Evolutionary conservation across 2,888 invertebrate species (phyloP).

Genomic region (Drosophila nigricruria): DNA sequence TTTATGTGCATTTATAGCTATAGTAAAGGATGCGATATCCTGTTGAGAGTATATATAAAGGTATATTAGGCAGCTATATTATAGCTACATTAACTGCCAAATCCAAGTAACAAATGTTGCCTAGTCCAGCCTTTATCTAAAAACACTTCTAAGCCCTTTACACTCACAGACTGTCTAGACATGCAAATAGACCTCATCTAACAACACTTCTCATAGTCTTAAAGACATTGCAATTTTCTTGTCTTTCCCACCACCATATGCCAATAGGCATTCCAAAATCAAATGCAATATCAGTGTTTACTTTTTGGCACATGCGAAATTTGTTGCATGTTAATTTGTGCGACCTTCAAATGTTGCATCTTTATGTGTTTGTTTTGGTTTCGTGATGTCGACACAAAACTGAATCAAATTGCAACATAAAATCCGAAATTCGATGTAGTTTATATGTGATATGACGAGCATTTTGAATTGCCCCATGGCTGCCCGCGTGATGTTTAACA

Average conservation of each 20-base stretch:
- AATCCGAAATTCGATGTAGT: not conserved
- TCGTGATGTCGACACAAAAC: constrained; percentile 9
- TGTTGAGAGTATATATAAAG: no score
- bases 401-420: constrained; percentile 31
- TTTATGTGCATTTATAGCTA: not conserved
- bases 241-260: not conserved
- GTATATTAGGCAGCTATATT: not conserved
- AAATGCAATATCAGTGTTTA: not conserved
- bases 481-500: constrained; percentile 25
- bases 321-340: constrained; percentile 46
- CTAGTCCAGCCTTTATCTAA: not conserved
- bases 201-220: not conserved
- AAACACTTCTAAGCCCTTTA: not conserved
- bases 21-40: no score
- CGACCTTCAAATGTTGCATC: constrained; percentile 30
- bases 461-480: constrained; percentile 27
- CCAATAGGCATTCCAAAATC: not conserved
- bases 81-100: not conserved
- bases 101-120: not conserved
- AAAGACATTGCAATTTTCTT: not conserved
- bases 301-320: constrained; percentile 17
- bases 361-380: not conserved
- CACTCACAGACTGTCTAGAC: not conserved
- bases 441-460: constrained; percentile 11
- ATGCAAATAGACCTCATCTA: not conserved